Evolutionary conservation across 53 echinoderm and acorn worm species (phyloP).

Genomic region (Apostichopus leukothele): DNA sequence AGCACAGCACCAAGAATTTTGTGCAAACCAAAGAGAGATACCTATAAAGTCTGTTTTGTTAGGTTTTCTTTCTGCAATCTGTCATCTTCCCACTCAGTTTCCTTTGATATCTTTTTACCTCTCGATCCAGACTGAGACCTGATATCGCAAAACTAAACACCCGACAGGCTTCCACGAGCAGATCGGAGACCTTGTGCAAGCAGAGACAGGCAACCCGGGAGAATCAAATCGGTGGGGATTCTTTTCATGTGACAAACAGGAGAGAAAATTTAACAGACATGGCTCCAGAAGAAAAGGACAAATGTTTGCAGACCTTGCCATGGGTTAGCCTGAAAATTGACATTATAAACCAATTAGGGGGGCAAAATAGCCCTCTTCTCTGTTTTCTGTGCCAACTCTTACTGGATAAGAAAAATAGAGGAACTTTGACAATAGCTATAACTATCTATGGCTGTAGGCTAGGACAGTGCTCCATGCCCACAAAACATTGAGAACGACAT

Average conservation of each 20-base stretch:
- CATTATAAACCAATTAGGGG: conserved; percentile 31
- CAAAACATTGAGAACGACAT: too few relatives aligned
- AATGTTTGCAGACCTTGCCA: conserved; percentile 37
- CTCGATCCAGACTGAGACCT: conserved; percentile 12
- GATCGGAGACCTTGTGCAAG: neutral
- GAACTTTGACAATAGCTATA: too few relatives aligned
- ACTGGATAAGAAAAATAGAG: neutral
- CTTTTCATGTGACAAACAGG: neutral
- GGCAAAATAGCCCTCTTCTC: neutral
- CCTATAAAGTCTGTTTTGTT: too few relatives aligned
- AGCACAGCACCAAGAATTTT: too few relatives aligned
- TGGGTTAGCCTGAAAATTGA: neutral
- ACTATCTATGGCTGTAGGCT: too few relatives aligned
- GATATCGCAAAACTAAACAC: conserved; percentile 11
- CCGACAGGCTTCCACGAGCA: neutral
- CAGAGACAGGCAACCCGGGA: neutral
- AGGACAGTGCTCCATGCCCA: too few relatives aligned
- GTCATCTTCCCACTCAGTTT: too few relatives aligned
- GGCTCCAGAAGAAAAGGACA: conserved; percentile 19
- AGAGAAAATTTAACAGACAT: neutral
- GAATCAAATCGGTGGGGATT: conserved; percentile 19
- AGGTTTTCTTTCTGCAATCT: too few relatives aligned
- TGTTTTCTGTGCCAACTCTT: neutral
- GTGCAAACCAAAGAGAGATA: too few relatives aligned
- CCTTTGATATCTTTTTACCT: neutral